Evolutionary conservation across 2,888 invertebrate genomes (phyloP).

Genomic region (Agrilus mali): DNA sequence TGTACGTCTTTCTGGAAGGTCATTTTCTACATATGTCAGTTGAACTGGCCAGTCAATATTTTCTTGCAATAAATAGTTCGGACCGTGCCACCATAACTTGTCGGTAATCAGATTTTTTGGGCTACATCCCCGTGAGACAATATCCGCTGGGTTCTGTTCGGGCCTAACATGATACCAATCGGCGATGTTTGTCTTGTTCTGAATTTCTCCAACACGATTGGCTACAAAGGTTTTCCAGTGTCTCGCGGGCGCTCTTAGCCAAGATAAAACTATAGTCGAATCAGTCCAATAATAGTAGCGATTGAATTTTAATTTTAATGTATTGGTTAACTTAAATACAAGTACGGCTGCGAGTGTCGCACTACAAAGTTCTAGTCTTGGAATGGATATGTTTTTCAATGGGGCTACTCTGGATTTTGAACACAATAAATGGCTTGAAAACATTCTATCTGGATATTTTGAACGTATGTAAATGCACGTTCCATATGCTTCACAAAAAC

Average conservation of each 20-base stretch:
- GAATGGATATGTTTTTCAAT: slow-evolving; percentile 13
- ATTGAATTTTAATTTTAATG: slow-evolving; percentile 5
- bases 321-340: slow-evolving; percentile 2
- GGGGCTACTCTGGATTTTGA: slow-evolving; percentile 17
- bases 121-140: too few species aligned
- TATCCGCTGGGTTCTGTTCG: too few species aligned
- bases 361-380: slow-evolving; percentile 14
- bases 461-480: slow-evolving; percentile 15
- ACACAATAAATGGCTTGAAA: slow-evolving; percentile 9
- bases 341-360: slow-evolving; percentile 11
- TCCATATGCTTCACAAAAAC: too few species aligned
- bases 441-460: slow-evolving; percentile 2
- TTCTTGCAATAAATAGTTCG: too few species aligned
- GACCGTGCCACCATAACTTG: too few species aligned
- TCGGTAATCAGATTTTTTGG: too few species aligned
- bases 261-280: slow-evolving; percentile 3
- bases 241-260: slow-evolving; percentile 3
- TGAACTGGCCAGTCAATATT: too few species aligned
- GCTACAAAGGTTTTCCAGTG: slow-evolving; percentile 10
- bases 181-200: not conserved
- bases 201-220: slow-evolving; percentile 12
- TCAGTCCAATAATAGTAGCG: slow-evolving; percentile 8
- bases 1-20: too few species aligned
- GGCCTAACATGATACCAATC: not conserved
- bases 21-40: too few species aligned